Conservation (phyloP, 2,113 vertebrate genomes). For the Diadophis punctatus region DNA sequence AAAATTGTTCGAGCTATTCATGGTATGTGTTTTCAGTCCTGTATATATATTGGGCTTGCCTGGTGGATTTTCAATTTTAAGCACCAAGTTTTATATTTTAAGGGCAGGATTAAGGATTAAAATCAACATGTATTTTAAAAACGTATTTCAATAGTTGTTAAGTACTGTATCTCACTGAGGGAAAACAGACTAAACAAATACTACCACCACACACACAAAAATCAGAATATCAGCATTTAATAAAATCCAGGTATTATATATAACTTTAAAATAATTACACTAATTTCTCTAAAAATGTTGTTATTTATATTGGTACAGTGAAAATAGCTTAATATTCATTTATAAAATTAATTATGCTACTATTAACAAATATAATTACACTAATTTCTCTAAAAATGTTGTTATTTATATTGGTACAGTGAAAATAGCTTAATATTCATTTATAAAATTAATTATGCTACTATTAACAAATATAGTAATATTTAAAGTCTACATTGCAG, state of each 20-base stretch:
- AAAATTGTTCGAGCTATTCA: constrained; percentile 72
- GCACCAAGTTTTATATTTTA: background rate
- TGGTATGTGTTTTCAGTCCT: constrained; percentile 51
- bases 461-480: background rate
- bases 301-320: background rate
- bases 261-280: background rate
- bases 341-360: background rate
- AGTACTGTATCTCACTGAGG: background rate
- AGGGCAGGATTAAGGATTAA: background rate
- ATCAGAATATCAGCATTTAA: background rate
- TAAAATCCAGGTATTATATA: background rate
- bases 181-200: background rate
- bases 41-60: background rate
- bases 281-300: background rate
- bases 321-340: background rate
- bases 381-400: background rate
- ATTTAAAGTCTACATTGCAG: background rate
- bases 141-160: background rate
- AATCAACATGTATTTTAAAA: background rate
- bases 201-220: background rate
- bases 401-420: background rate
- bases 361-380: background rate
- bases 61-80: background rate
- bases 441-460: background rate
- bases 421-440: background rate